phyloP scores from a whole-genome alignment of 1,140 invertebrate species.

The Cydia strobilella region DNA sequence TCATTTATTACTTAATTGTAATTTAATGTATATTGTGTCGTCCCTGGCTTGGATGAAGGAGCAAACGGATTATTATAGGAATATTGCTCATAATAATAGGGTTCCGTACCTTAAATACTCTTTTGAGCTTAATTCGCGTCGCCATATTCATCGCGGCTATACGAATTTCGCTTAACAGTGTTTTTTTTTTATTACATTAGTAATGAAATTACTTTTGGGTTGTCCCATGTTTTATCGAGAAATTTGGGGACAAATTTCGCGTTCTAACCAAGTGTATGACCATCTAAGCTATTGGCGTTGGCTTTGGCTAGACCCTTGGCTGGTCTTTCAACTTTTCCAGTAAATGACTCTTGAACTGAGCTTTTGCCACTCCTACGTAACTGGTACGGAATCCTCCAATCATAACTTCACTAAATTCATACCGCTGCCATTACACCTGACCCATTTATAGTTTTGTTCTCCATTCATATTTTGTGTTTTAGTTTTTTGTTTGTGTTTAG shows the following conservation, averaged over 20 bases:
- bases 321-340: background rate
- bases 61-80: slow-evolving; percentile 13
- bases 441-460: slow-evolving; percentile 69
- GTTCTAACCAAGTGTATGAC: background rate
- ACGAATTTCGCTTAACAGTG: background rate
- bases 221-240: background rate
- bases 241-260: background rate
- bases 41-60: slow-evolving; percentile 23
- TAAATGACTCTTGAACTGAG: slow-evolving; percentile 30
- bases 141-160: background rate
- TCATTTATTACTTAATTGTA: slow-evolving; percentile 27
- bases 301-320: background rate
- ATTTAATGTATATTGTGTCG: slow-evolving; percentile 30
- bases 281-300: background rate
- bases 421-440: slow-evolving; percentile 54
- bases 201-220: background rate
- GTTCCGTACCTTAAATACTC: slow-evolving; percentile 19
- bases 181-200: background rate
- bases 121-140: background rate
- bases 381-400: slow-evolving; percentile 25
- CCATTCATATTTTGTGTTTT: slow-evolving; percentile 56
- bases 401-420: slow-evolving; percentile 30
- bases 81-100: slow-evolving; percentile 26
- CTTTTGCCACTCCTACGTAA: background rate
- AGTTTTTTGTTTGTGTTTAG: slow-evolving; percentile 62